These are phyloP conservation scores for Ceratotherium simum DNA, from an alignment of 2,113 vertebrate species.

Conservation along the genomic window DNA sequence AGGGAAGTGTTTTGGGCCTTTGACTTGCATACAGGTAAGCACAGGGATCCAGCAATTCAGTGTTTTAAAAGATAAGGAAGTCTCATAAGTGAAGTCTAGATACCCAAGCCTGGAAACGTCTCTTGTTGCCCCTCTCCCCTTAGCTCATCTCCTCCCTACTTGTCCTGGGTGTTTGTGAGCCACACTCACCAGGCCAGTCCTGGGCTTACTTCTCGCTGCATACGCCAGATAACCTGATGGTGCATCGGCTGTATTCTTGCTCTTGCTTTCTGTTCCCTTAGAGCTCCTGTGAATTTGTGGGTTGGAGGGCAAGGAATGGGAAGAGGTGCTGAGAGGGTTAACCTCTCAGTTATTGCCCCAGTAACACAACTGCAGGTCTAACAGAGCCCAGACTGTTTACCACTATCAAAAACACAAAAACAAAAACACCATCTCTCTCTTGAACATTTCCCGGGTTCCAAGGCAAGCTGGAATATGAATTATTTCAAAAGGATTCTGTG, in stretches of 20 bases:
- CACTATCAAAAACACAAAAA: neutral
- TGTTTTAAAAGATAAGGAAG: neutral
- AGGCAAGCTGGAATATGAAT: conserved; percentile 44
- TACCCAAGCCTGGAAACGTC: neutral
- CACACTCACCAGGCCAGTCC: neutral
- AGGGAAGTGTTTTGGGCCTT: neutral
- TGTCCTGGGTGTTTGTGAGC: neutral
- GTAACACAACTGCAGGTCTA: neutral
- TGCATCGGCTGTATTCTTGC: neutral
- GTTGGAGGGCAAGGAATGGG: neutral
- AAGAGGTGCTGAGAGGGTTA: neutral
- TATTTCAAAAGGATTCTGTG: conserved; percentile 40
- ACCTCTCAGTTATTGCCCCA: neutral
- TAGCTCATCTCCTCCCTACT: neutral
- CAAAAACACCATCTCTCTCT: neutral
- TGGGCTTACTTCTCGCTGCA: neutral
- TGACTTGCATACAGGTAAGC: neutral
- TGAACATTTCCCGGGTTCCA: neutral
- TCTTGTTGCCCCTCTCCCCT: neutral
- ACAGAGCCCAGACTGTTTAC: neutral
- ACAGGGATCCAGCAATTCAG: neutral
- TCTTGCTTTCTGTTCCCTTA: neutral
- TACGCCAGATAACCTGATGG: neutral
- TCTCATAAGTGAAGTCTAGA: neutral
- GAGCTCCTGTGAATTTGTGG: neutral